Evolutionary conservation across 1,140 invertebrate genomes (phyloP).

Genomic region (Cydia splendana): DNA sequence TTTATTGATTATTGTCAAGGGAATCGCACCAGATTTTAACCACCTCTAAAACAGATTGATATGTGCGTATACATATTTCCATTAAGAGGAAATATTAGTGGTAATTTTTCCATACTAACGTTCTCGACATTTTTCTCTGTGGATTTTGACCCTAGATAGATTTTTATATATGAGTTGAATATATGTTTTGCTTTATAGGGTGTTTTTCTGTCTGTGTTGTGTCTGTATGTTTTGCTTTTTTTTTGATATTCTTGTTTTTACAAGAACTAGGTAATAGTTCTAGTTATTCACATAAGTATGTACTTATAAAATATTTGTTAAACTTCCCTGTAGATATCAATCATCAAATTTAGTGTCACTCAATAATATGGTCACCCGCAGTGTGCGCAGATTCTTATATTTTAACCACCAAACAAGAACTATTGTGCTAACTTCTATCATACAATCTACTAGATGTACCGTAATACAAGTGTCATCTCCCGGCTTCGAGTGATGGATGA

Average conservation of each 20-base stretch:
- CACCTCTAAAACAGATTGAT: not conserved
- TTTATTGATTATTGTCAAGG: conserved; percentile 27
- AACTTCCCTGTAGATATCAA: not conserved
- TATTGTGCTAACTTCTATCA: conserved; percentile 1
- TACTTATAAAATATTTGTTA: not conserved
- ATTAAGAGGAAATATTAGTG: too few relatives aligned
- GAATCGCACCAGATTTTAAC: not conserved
- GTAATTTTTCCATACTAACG: too few relatives aligned
- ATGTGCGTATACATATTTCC: too few relatives aligned
- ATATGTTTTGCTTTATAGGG: too few relatives aligned
- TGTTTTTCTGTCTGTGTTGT: too few relatives aligned
- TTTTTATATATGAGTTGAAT: too few relatives aligned
- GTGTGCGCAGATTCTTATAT: conserved; percentile 1
- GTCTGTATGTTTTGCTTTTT: too few relatives aligned
- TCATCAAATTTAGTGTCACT: conserved; percentile 6
- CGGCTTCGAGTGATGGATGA: conserved; percentile 54
- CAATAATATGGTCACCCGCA: conserved; percentile 16
- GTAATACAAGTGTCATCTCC: conserved; percentile 17
- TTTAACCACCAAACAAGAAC: not conserved
- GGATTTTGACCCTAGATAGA: too few relatives aligned
- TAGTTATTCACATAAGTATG: not conserved
- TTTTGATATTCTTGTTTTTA: too few relatives aligned
- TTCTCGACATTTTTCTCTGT: too few relatives aligned
- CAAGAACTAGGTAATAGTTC: too few relatives aligned
- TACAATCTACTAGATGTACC: conserved; percentile 27